Base-by-base conservation (phyloP, 2,113 vertebrate species). In the Dicaeum eximium region DNA sequence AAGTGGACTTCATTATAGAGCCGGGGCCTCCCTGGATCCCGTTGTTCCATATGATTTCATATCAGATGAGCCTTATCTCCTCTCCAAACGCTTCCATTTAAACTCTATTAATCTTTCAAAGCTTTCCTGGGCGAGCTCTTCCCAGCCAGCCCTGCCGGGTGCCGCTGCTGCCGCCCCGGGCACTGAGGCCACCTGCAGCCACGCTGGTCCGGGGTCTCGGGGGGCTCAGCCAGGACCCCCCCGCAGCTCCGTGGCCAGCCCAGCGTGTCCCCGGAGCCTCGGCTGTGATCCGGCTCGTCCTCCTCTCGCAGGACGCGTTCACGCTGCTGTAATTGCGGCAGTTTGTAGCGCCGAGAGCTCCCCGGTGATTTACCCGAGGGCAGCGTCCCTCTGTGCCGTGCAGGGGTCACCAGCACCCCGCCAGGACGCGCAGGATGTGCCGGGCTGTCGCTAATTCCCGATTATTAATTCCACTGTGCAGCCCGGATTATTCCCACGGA, bases 1-100 rank as follows among this genome's bases (percentile, higher is more conserved):
- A 97, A 97, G 95, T 95, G 96, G 95, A 97, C 96, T 95, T 97
- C 96, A 94, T 97, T 96, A 95, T 3, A 44, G 89, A 79, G 61
- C 67, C 11, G 7, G 77, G 86, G 90, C 92, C 91, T 96, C 93
- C 84, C 80, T 58, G 95, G 57, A 91, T 93, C 86, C 88, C 38
- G 27, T 80, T 89, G 92, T 96, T 95, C 94, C 80, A 30, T 91
- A 42, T 56, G 91, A 95, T 95, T 97, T 97, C 91, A 8, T 97
- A 96, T 95, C 95, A 93, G 95, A 90, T 77, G 87, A 94, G 95
- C 91, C 95, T 97, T 96, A 97, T 97, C 96, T 97, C 84, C 90
- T 83, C 91, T 96, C 95, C 93, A 83, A 97, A 96, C 16, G 40
- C 72, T 95, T 96, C 96, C 90, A 95, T 97, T 97, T 97, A 97